Conservation (phyloP, 53 echinoderm and acorn worm species). For the Antedon mediterranea region DNA sequence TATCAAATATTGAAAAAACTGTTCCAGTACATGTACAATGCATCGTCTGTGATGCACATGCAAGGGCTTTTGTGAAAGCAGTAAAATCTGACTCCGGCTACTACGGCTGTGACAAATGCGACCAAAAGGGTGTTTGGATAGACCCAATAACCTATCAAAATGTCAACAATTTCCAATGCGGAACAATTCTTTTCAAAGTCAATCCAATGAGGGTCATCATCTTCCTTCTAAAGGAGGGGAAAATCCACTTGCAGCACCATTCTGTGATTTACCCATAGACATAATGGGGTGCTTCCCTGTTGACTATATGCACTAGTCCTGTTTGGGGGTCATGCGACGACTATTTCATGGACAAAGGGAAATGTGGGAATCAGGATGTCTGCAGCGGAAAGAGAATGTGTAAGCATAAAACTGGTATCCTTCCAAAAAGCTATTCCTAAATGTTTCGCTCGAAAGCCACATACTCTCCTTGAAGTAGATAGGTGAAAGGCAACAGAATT, state of each 20-base stretch:
- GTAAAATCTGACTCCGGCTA: no score
- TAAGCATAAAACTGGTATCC: constrained; percentile 5
- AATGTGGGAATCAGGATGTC: constrained; percentile 23
- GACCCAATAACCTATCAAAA: no score
- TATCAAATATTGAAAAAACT: no score
- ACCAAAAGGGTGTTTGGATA: no score
- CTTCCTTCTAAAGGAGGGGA: no score
- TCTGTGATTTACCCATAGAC: background rate
- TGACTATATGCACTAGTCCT: constrained; percentile 32
- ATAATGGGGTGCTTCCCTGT: constrained; percentile 7
- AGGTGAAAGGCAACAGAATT: constrained; percentile 58
- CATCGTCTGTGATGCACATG: no score
- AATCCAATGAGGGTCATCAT: no score
- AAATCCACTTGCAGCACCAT: background rate
- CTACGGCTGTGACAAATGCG: no score
- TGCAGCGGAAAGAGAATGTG: background rate
- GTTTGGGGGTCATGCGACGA: constrained; percentile 33
- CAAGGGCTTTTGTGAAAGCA: no score
- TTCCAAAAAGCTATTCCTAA: constrained; percentile 4
- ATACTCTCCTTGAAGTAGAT: constrained; percentile 14
- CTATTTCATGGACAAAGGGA: constrained; percentile 45
- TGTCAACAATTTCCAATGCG: no score
- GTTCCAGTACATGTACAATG: no score
- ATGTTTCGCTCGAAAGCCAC: constrained; percentile 27
- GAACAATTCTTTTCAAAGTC: no score